A percentile compares a stretch with the other conserved stretches of the same genome.
phyloP scores from a whole-genome alignment of 2,113 vertebrate species.

The Datnioides undecimradiatus region DNA sequence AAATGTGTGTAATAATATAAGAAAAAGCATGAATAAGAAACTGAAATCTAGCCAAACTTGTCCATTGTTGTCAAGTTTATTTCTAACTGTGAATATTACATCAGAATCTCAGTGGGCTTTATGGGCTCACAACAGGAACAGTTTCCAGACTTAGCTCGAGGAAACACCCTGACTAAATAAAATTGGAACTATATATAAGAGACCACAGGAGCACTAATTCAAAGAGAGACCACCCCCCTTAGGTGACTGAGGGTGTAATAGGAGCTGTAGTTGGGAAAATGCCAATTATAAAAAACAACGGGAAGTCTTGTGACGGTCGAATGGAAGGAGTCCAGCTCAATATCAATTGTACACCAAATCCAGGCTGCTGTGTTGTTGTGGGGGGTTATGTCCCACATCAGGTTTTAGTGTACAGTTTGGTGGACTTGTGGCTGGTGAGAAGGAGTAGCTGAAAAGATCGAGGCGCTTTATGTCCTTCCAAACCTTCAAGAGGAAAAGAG shows the following conservation, averaged over 20 bases:
- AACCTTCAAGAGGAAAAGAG: not conserved
- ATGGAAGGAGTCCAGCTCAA: not conserved
- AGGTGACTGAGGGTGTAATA: not conserved
- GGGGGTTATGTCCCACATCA: not conserved
- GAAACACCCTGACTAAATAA: not conserved
- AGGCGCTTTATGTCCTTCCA: not conserved
- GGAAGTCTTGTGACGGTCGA: slow-evolving; percentile 8
- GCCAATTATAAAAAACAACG: not conserved
- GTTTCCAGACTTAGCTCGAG: not conserved
- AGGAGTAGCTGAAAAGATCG: not conserved
- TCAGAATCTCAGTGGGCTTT: not conserved
- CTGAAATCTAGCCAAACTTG: not conserved
- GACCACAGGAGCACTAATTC: not conserved
- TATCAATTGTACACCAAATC: slow-evolving; percentile 12
- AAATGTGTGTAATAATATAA: not conserved
- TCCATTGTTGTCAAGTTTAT: not conserved
- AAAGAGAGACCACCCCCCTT: not conserved
- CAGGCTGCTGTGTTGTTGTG: not conserved
- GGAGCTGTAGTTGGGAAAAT: not conserved
- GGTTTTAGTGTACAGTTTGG: not conserved
- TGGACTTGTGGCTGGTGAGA: not conserved
- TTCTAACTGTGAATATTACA: not conserved
- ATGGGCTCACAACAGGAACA: not conserved
- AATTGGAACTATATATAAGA: not conserved
- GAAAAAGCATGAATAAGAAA: not conserved